phyloP scores from a whole-genome alignment of 2,888 invertebrate genomes.

The Galeruca laticollis region DNA sequence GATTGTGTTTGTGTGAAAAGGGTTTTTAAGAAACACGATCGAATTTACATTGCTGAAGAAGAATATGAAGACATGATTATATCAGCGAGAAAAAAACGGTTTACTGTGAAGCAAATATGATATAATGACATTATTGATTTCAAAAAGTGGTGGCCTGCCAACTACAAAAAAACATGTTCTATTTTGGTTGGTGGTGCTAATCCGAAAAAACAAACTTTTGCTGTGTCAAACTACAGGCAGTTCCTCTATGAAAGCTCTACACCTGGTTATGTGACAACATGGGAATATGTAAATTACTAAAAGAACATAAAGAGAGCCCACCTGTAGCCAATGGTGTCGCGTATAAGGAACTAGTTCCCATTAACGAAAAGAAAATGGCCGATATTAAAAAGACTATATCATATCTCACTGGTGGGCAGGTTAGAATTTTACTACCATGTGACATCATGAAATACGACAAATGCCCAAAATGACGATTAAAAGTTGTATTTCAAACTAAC shows the following conservation, averaged over 20 bases:
- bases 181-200: background rate
- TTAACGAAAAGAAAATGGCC: background rate
- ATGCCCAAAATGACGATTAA: background rate
- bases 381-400: too few species aligned
- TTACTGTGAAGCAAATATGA: slow-evolving; percentile 36
- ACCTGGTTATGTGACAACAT: background rate
- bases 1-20: slow-evolving; percentile 47
- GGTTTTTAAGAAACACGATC: slow-evolving; percentile 44
- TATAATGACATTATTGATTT: slow-evolving; percentile 35
- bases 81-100: slow-evolving; percentile 34
- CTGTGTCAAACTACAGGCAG: background rate
- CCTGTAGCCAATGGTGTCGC: background rate
- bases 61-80: slow-evolving; percentile 44
- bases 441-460: background rate
- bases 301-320: too few species aligned
- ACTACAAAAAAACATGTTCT: too few species aligned
- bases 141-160: slow-evolving; percentile 32
- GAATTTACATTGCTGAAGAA: too few species aligned
- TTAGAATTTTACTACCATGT: too few species aligned
- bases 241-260: slow-evolving; percentile 26
- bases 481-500: too few species aligned
- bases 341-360: too few species aligned
- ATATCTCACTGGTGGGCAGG: too few species aligned
- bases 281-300: background rate
- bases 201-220: slow-evolving; percentile 25